Evolutionary conservation across 2,888 invertebrate species (phyloP), one percentile per base, ranked within the genome.

Genomic region (Lithophane leautieri): DNA sequence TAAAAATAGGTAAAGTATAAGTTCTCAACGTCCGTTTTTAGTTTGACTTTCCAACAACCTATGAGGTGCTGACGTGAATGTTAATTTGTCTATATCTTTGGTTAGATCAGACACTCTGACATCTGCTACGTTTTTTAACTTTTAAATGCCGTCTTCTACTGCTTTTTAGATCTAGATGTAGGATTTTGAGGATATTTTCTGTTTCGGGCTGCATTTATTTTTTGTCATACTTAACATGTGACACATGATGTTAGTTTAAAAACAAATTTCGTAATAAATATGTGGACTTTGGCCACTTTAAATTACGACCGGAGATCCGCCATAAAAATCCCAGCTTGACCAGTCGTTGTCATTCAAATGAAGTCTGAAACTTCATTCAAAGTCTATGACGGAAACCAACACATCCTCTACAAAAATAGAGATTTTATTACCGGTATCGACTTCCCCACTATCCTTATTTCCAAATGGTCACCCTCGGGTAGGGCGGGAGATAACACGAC

Each of bases 401-500:
- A 60, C 19, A 42, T 60, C 9, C 58, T 60, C 47, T 14, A 25
- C 42, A 70, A 61, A 52, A 72, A 66, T 1, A 70, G 40, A 60
- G n/a, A 56, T 78, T 83, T 82, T 69, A 62, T 52, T 56, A 73
- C 73, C 70, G 44, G 60, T 60, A 74, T 65, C 12, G 52, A 67
- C 42, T 61, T 58, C 74, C 74, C 19, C 52, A 66, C 75, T 75
- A 72, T 75, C 69, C 58, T n/a, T 52, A 62, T 77, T 70, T 69
- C 65, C 47, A 65, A 65, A 60, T 91, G 79, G 93, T 86, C 90
- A 93, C 92, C 89, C 89, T 85, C 83, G 82, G 78, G 78, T 83
- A 89, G 91, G 92, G 91, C 88, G 89, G 88, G 86, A 93, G 93
- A 94, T 93, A 94, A 94, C 93, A 92, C 90, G 91, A 93, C 92